Evolutionary conservation across 2,888 invertebrate species (phyloP).

Genomic region (Biston betularia): DNA sequence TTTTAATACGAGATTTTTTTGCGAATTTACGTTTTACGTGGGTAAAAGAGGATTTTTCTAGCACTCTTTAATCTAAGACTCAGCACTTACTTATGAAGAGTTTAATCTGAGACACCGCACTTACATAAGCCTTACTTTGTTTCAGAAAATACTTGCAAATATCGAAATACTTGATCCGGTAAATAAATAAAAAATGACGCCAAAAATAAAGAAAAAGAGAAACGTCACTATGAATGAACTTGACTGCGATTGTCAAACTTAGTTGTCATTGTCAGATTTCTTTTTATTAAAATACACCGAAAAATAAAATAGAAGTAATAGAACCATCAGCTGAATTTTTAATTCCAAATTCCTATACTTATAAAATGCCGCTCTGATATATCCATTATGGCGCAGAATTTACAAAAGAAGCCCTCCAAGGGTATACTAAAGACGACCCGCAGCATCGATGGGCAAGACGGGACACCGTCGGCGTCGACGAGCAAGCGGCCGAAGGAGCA

Average conservation of each 20-base stretch:
- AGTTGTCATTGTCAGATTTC: neutral
- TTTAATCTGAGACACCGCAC: no score
- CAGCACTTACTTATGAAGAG: no score
- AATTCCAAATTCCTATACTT: neutral
- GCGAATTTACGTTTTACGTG: no score
- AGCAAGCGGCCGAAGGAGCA: slow-evolving; percentile 87
- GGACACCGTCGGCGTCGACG: slow-evolving; percentile 75
- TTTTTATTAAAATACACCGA: neutral
- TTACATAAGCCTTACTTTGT: no score
- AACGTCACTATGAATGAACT: no score
- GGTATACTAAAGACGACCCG: slow-evolving; percentile 97
- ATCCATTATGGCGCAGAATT: slow-evolving; percentile 89
- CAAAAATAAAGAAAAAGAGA: no score
- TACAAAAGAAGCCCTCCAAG: slow-evolving; percentile 93
- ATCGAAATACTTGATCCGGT: no score
- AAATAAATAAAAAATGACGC: no score
- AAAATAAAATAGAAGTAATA: slow-evolving; percentile 17
- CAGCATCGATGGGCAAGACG: slow-evolving; percentile 92
- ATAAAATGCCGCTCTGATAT: slow-evolving; percentile 58
- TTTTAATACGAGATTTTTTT: no score
- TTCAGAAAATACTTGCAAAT: no score
- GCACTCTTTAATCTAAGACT: no score
- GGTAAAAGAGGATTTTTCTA: no score
- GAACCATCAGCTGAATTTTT: slow-evolving; percentile 8
- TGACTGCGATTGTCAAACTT: neutral